Evolutionary conservation across 2,888 invertebrate species (phyloP), one percentile per base, ranked within the genome.

Genomic region (Girardia tigrina): DNA sequence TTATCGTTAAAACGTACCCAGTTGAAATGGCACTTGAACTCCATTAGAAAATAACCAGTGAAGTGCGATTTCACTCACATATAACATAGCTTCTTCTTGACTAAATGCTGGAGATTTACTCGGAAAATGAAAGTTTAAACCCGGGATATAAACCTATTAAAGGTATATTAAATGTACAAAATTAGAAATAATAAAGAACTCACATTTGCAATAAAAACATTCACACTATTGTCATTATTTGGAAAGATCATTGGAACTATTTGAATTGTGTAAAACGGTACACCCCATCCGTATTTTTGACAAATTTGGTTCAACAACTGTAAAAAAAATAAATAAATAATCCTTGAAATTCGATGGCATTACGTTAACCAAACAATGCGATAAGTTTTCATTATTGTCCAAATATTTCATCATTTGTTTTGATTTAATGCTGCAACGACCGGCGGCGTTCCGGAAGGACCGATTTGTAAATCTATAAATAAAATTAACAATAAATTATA

Each of bases 331-430:
- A 16, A 36, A 36, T 36, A 36, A 36, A 36, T 12, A 36, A 36
- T 16, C 16, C 8, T 16, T 36, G 16, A 36, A 36, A 36, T 36
- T 12, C 36, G 16, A n/a, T n/a, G n/a, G n/a, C n/a, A 36, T 12
- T 36, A 36, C 36, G 16, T 36, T 36, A 36, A 36, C 16, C 12
- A 56, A 12, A 16, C 23, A 20, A 23, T n/a, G n/a, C 20, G 4
- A 8, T n/a, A 56, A 56, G 23, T 56, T 56, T n/a, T 56, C 56
- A 16, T 16, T 36, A 56, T 56, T 56, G n/a, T 56, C 56, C 56
- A 56, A 20, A 56, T 56, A 20, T 56, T 56, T 56, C 56, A 56
- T 56, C n/a, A 56, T 56, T 56, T 56, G 56, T n/a, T 23, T 56
- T 56, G 56, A 56, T 56, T 56, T 56, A 12, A 56, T 56, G n/a